Conservation (phyloP, 1,140 invertebrate species). For the Pissodes strobi region DNA sequence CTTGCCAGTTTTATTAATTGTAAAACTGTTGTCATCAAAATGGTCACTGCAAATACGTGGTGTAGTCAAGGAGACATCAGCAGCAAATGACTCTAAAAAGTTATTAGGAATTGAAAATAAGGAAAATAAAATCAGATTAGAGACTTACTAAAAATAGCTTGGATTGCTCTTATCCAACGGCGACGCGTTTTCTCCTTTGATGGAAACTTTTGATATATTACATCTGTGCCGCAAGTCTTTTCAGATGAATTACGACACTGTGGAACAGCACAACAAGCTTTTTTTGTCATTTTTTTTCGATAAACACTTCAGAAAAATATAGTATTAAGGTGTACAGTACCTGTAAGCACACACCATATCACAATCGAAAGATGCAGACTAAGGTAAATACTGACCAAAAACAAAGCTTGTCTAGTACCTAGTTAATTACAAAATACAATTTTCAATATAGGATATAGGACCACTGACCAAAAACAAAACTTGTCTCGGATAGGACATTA, state of each 20-base stretch:
- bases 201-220: slow-evolving; percentile 11
- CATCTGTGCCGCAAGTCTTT: slow-evolving; percentile 2
- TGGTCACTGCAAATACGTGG: slow-evolving; percentile 14
- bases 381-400: too few species aligned
- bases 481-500: too few species aligned
- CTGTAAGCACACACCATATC: too few species aligned
- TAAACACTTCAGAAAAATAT: too few species aligned
- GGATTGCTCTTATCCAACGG: slow-evolving; percentile 10
- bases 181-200: slow-evolving; percentile 17
- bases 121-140: background rate
- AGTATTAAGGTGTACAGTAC: too few species aligned
- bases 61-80: background rate
- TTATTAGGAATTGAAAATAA: background rate
- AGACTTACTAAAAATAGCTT: slow-evolving; percentile 3
- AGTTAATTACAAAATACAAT: too few species aligned
- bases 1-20: slow-evolving; percentile 8
- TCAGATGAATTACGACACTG: slow-evolving; percentile 14
- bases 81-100: slow-evolving; percentile 4
- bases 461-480: too few species aligned
- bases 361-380: too few species aligned
- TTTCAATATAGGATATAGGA: too few species aligned
- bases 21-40: slow-evolving; percentile 2
- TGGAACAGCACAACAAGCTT: slow-evolving; percentile 3
- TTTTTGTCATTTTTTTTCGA: slow-evolving; percentile 26
- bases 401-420: too few species aligned